Conservation (phyloP, 2,888 invertebrate species). For the Apotomis betuletana region DNA sequence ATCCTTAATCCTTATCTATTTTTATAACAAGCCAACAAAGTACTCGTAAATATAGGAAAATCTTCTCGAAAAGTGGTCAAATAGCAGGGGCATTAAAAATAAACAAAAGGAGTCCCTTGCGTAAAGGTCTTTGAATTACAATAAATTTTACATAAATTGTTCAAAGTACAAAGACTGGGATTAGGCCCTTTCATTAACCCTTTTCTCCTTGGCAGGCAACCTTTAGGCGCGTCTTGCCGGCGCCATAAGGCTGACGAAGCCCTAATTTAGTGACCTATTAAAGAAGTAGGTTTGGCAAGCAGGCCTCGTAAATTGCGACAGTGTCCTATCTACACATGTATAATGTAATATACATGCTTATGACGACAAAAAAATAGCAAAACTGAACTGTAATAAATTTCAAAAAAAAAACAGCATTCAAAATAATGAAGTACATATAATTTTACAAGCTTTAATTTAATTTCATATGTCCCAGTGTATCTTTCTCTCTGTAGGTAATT, state of each 20-base stretch:
- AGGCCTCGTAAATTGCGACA: slow-evolving; percentile 9
- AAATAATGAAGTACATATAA: too few relatives aligned
- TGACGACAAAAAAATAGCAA: background rate
- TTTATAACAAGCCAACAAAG: too few relatives aligned
- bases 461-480: too few relatives aligned
- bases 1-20: too few relatives aligned
- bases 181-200: slow-evolving; percentile 21
- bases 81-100: background rate
- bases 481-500: too few relatives aligned
- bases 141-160: slow-evolving; percentile 9
- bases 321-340: background rate
- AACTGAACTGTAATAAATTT: too few relatives aligned
- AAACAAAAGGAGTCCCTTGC: slow-evolving; percentile 12
- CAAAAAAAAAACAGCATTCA: too few relatives aligned
- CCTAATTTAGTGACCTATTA: slow-evolving; percentile 39
- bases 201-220: slow-evolving; percentile 26
- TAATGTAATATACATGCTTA: background rate
- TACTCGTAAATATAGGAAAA: background rate
- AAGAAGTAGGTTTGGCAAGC: slow-evolving; percentile 32
- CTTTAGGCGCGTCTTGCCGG: slow-evolving; percentile 34
- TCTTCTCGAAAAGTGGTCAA: background rate
- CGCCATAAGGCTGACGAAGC: slow-evolving; percentile 22
- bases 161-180: slow-evolving; percentile 9
- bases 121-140: slow-evolving; percentile 1
- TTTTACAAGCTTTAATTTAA: too few relatives aligned